These are phyloP conservation scores for Drosophila rubida DNA, from an alignment of 2,888 invertebrate genomes.

Conservation along the genomic window DNA sequence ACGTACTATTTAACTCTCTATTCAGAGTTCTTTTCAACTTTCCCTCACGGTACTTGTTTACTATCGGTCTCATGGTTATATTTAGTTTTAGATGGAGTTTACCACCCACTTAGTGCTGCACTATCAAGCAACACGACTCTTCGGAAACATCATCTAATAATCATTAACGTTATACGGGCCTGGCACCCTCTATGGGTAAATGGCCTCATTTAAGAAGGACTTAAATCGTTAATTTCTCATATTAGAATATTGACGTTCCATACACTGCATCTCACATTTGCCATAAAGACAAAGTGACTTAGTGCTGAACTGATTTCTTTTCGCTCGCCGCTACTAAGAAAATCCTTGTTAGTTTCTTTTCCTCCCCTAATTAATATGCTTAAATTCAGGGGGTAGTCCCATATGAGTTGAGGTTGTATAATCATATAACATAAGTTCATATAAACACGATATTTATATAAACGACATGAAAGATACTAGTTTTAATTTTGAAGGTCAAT, in stretches of 20 bases:
- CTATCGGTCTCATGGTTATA: slow-evolving; percentile 88
- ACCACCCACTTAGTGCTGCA: slow-evolving; percentile 83
- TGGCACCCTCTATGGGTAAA: slow-evolving; percentile 86
- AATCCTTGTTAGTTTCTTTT: slow-evolving; percentile 89
- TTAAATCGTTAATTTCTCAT: slow-evolving; percentile 72
- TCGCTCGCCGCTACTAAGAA: slow-evolving; percentile 88
- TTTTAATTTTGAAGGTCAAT: slow-evolving; percentile 12
- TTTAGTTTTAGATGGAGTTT: slow-evolving; percentile 87
- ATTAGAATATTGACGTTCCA: slow-evolving; percentile 54
- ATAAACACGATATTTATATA: slow-evolving; percentile 51
- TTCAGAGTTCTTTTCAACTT: slow-evolving; percentile 87
- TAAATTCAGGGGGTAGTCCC: slow-evolving; percentile 85
- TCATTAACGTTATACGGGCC: slow-evolving; percentile 85
- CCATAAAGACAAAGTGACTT: slow-evolving; percentile 77
- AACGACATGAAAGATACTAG: slow-evolving; percentile 3
- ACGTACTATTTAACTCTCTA: slow-evolving; percentile 85
- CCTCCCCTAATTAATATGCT: slow-evolving; percentile 90
- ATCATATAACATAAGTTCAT: background rate
- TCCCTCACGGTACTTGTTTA: slow-evolving; percentile 89
- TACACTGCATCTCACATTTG: slow-evolving; percentile 73
- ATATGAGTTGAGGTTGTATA: slow-evolving; percentile 84
- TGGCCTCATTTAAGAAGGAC: slow-evolving; percentile 86
- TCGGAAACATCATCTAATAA: slow-evolving; percentile 65
- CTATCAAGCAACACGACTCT: slow-evolving; percentile 69
- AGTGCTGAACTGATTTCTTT: slow-evolving; percentile 49